A percentile compares a stretch with the other conserved stretches of the same genome.
Conservation (phyloP, 2,797 vertebrate genomes). For the Esox lucius region DNA sequence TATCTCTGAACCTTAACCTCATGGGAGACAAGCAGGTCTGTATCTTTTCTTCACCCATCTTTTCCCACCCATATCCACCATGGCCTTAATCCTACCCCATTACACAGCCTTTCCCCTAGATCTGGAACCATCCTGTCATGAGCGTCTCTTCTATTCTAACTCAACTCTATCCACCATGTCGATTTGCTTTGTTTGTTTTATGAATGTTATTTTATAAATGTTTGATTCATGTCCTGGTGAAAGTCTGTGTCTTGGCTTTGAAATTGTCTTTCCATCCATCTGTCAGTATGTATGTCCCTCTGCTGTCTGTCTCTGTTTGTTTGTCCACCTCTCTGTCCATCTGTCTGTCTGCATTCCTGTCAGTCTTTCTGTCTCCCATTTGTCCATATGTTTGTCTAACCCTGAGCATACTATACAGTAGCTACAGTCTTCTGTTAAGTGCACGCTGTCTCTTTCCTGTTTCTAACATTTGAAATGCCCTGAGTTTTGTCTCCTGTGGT, state of each 20-base stretch:
- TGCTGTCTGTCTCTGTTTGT: slow-evolving; percentile 31
- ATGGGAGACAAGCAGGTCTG: not conserved
- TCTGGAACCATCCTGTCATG: not conserved
- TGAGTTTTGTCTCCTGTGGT: slow-evolving; percentile 83
- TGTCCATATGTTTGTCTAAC: slow-evolving; percentile 46
- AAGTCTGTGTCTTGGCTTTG: slow-evolving; percentile 25
- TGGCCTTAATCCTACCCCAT: not conserved
- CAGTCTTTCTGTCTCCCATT: not conserved
- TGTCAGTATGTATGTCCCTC: slow-evolving; percentile 7
- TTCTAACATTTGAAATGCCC: slow-evolving; percentile 71
- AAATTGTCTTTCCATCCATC: slow-evolving; percentile 5
- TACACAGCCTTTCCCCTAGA: not conserved
- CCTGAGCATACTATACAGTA: slow-evolving; percentile 32
- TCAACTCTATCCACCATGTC: not conserved
- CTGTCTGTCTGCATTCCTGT: not conserved
- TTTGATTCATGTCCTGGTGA: not conserved
- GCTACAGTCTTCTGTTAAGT: slow-evolving; percentile 54
- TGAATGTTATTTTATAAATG: not conserved
- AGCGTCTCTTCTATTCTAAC: not conserved
- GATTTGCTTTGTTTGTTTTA: not conserved
- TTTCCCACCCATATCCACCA: not conserved
- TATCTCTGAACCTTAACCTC: not conserved
- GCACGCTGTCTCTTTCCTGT: slow-evolving; percentile 70
- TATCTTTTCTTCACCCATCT: not conserved
- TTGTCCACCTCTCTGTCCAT: not conserved